phyloP scores from a whole-genome alignment of 2,888 invertebrate species.

The Sinohyriopsis cumingii region DNA sequence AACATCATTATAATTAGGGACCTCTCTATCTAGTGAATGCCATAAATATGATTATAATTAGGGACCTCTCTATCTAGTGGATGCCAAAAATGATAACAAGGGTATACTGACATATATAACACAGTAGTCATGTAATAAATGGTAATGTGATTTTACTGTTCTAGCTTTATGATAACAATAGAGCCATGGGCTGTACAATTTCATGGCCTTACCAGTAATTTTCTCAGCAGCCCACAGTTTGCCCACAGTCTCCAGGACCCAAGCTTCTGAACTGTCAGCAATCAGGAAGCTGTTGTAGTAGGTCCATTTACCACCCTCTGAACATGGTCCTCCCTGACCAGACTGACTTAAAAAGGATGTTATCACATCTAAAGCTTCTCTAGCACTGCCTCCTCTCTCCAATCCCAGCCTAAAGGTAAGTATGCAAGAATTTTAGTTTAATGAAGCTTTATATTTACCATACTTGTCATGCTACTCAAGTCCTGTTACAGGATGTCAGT shows the following conservation, averaged over 20 bases:
- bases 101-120: neutral
- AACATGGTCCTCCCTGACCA: conserved; percentile 83
- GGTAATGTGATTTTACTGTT: neutral
- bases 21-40: no score
- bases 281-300: conserved; percentile 85
- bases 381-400: conserved; percentile 80
- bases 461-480: no score
- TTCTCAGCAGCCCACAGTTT: conserved; percentile 85
- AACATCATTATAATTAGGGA: no score
- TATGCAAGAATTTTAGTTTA: no score
- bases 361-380: conserved; percentile 80
- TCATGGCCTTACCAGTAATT: conserved; percentile 74
- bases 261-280: conserved; percentile 81
- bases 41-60: no score
- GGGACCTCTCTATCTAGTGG: no score
- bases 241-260: conserved; percentile 85
- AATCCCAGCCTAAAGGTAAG: conserved; percentile 78
- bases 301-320: conserved; percentile 76
- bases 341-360: conserved; percentile 79
- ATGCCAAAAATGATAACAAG: no score
- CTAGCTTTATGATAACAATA: neutral
- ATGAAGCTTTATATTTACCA: no score
- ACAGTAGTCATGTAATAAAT: neutral
- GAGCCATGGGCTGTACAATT: no score
- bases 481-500: no score